Conservation (phyloP, 35 echinoderm and acorn worm genomes). For the Lytechinus variegatus region DNA sequence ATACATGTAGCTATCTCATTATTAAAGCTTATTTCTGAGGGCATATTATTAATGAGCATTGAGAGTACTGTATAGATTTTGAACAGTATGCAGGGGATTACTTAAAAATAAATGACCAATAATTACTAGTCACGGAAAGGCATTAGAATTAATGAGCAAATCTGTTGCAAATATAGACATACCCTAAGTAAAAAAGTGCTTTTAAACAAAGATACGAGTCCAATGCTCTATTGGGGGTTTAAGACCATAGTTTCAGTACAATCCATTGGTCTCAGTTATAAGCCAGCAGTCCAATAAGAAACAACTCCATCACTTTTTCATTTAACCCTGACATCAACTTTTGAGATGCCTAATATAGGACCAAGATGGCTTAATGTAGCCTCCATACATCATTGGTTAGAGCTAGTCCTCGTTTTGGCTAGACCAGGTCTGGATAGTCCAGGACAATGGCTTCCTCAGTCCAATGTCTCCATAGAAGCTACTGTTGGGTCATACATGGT, state of each 20-base stretch:
- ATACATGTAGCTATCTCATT: no score
- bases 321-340: neutral
- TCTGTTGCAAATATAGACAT: neutral
- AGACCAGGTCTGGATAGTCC: neutral
- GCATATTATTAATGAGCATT: no score
- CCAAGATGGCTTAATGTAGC: neutral
- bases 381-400: neutral
- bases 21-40: no score
- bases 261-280: neutral
- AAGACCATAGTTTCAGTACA: neutral
- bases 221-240: neutral
- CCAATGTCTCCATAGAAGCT: conserved; percentile 35
- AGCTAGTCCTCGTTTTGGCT: neutral
- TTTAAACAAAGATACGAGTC: neutral
- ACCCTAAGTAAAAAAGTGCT: neutral
- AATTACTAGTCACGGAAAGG: no score
- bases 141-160: no score
- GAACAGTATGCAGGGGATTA: no score
- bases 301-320: neutral
- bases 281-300: neutral
- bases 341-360: neutral
- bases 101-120: no score
- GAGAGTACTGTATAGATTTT: no score
- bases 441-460: conserved; percentile 4
- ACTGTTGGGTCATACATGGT: conserved; percentile 78